These are phyloP conservation scores for Oxyruncus cristatus DNA, from an alignment of 2,113 vertebrate species.

Conservation along the genomic window DNA sequence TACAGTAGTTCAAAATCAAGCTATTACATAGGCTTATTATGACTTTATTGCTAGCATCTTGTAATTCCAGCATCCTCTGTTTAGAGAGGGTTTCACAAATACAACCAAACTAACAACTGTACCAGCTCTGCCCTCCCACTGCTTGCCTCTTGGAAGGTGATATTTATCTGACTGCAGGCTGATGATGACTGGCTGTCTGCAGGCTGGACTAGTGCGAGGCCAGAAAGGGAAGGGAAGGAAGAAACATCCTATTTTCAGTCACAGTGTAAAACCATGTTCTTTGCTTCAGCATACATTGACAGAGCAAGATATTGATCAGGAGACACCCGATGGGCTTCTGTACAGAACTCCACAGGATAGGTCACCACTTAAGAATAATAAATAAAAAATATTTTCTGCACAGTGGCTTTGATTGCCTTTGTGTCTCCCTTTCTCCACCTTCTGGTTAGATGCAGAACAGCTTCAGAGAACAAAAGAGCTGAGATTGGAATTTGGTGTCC, in stretches of 20 bases:
- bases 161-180: neutral
- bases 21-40: neutral
- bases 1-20: neutral
- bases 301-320: neutral
- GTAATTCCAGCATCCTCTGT: neutral
- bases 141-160: neutral
- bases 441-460: constrained; percentile 18
- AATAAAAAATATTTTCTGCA: neutral
- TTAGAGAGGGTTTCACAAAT: neutral
- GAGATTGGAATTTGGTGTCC: neutral
- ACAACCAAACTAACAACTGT: neutral
- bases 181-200: neutral
- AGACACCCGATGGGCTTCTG: neutral
- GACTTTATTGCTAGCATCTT: neutral
- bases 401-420: neutral
- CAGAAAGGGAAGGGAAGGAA: neutral
- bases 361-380: neutral
- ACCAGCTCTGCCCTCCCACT: neutral
- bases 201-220: neutral
- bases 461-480: constrained; percentile 30
- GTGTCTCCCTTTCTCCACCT: constrained; percentile 39
- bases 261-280: neutral
- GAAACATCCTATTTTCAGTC: neutral
- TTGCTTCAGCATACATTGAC: neutral
- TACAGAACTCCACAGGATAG: neutral